A percentile compares a stretch with the other conserved stretches of the same genome.
Evolutionary conservation across 2,797 vertebrate genomes (phyloP).

Genomic region (Rhinichthys osculus): DNA sequence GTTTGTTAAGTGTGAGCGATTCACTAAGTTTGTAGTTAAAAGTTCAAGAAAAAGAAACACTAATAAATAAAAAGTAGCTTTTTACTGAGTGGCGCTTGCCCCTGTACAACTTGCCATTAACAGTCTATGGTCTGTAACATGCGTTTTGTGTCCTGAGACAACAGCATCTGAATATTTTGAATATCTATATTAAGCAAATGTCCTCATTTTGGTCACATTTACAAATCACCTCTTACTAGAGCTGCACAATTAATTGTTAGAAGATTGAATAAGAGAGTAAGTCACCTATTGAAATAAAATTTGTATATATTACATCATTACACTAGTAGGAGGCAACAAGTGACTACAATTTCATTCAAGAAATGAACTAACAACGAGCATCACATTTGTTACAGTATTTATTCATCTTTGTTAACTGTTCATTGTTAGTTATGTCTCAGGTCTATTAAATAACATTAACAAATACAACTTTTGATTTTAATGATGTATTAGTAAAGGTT

Average conservation of each 20-base stretch:
- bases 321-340: background rate
- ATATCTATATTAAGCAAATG: background rate
- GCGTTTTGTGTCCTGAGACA: background rate
- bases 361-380: background rate
- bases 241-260: background rate
- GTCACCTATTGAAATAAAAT: background rate
- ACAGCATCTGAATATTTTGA: background rate
- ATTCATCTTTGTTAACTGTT: background rate
- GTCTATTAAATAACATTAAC: background rate
- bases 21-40: conserved; percentile 9
- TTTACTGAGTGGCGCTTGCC: background rate
- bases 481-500: background rate
- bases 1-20: background rate
- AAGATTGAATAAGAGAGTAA: background rate
- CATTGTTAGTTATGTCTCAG: too few relatives aligned
- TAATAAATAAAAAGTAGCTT: background rate
- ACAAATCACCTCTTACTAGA: background rate
- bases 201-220: background rate
- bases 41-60: conserved; percentile 5
- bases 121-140: background rate
- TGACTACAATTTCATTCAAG: background rate
- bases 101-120: background rate
- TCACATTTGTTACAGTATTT: too few relatives aligned
- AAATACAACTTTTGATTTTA: too few relatives aligned
- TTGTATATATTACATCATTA: background rate